Conservation (phyloP, 1,140 invertebrate genomes). For the Lordiphosa stackelbergi region DNA sequence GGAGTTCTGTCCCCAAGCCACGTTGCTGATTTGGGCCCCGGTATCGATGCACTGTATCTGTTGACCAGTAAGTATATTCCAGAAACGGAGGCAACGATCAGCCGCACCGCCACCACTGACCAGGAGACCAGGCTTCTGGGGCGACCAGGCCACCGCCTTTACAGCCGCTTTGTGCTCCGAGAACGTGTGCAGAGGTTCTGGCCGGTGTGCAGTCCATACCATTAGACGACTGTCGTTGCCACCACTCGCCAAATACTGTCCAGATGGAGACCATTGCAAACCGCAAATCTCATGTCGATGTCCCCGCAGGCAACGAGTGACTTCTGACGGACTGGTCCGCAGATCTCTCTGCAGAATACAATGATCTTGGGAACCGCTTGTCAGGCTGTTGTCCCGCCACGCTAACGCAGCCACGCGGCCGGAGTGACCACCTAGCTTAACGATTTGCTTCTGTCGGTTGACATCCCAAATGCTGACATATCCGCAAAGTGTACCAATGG, state of each 20-base stretch:
- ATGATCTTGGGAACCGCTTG: slow-evolving; percentile 95
- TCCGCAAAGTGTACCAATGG: slow-evolving; percentile 97
- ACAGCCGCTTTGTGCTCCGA: slow-evolving; percentile 98
- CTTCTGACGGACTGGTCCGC: slow-evolving; percentile 85
- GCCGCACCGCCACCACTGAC: slow-evolving; percentile 99
- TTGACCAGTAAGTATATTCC: slow-evolving; percentile 98
- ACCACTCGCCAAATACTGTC: slow-evolving; percentile 97
- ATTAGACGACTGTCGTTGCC: slow-evolving; percentile 99
- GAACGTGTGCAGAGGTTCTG: slow-evolving; percentile 94
- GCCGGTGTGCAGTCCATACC: slow-evolving; percentile 95
- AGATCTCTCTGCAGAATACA: slow-evolving; percentile 96
- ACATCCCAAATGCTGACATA: slow-evolving; percentile 98
- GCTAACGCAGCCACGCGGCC: slow-evolving; percentile 95
- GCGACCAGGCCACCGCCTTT: slow-evolving; percentile 99
- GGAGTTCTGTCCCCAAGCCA: slow-evolving; percentile 99
- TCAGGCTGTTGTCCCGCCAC: slow-evolving; percentile 97
- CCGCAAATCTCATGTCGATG: slow-evolving; percentile 99
- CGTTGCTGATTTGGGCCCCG: slow-evolving; percentile 97
- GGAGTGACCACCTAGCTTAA: slow-evolving; percentile 92
- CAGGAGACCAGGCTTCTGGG: slow-evolving; percentile 97
- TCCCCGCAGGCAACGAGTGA: slow-evolving; percentile 88
- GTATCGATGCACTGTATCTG: slow-evolving; percentile 99
- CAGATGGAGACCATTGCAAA: slow-evolving; percentile 99
- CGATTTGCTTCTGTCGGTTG: slow-evolving; percentile 89
- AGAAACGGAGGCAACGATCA: slow-evolving; percentile 97